Conservation (phyloP, 2,888 invertebrate genomes). For the Prenolepis imparis region DNA sequence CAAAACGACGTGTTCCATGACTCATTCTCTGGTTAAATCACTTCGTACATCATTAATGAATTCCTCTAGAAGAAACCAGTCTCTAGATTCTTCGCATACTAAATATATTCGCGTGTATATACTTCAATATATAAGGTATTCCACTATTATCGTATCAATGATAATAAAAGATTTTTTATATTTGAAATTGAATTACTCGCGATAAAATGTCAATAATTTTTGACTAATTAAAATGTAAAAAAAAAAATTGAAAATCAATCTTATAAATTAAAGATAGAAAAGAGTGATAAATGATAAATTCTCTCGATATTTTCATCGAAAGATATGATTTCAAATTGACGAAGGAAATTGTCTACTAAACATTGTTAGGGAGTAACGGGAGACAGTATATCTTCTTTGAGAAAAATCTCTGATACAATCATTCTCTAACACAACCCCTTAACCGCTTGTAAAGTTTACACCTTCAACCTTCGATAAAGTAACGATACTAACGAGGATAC, state of each 20-base stretch:
- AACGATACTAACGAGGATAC: slow-evolving; percentile 34
- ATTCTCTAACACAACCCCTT: not conserved
- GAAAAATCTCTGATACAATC: not conserved
- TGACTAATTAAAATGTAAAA: not conserved
- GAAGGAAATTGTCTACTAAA: not conserved
- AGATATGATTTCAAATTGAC: not conserved
- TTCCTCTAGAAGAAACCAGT: slow-evolving; percentile 13
- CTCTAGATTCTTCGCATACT: not conserved
- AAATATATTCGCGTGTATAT: slow-evolving; percentile 9
- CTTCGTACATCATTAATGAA: slow-evolving; percentile 16
- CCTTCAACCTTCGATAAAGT: slow-evolving; percentile 18
- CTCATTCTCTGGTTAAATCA: not conserved
- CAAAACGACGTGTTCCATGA: not conserved
- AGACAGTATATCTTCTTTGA: not conserved
- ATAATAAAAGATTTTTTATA: not conserved
- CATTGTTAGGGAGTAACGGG: not conserved
- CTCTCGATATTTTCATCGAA: not conserved
- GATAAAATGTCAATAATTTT: not conserved
- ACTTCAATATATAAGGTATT: not conserved
- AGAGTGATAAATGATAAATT: not conserved
- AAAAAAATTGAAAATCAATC: not conserved
- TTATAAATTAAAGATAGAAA: not conserved
- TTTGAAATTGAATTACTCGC: not conserved
- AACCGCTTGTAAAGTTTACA: not conserved
- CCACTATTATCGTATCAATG: not conserved